These are phyloP conservation scores for Danio aesculapii DNA, from an alignment of 2,797 vertebrate species.

Conservation along the genomic window DNA sequence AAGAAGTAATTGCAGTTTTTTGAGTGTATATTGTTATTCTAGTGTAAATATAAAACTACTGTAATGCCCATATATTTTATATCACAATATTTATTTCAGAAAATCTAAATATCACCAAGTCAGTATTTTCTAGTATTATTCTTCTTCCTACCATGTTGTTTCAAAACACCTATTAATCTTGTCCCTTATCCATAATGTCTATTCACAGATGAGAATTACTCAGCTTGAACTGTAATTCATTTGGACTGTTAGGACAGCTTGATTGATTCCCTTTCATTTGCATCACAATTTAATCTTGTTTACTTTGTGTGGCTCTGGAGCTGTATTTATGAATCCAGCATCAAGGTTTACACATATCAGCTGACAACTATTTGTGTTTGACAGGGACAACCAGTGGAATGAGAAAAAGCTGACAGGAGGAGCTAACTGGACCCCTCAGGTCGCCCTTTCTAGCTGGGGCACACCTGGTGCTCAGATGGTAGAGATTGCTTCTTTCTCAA, in stretches of 20 bases:
- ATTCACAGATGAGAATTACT: background rate
- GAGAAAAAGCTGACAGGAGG: conserved; percentile 97
- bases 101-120: too few relatives aligned
- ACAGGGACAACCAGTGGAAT: conserved; percentile 91
- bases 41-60: too few relatives aligned
- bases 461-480: conserved; percentile 88
- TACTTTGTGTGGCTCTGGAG: conserved; percentile 8
- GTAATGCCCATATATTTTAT: too few relatives aligned
- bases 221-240: conserved; percentile 15
- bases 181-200: conserved; percentile 4
- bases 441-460: conserved; percentile 93
- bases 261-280: conserved; percentile 12
- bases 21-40: too few relatives aligned
- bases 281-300: conserved; percentile 19
- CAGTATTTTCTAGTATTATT: too few relatives aligned
- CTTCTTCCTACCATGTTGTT: conserved; percentile 28
- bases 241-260: background rate
- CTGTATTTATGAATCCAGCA: background rate
- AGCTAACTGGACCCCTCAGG: conserved; percentile 96
- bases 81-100: too few relatives aligned
- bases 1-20: too few relatives aligned
- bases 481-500: conserved; percentile 48
- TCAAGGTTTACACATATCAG: conserved; percentile 7
- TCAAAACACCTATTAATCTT: conserved; percentile 12
- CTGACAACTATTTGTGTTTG: conserved; percentile 47